Percentiles rank a stretch among this genome's conserved stretches.
phyloP scores from a whole-genome alignment of 1,140 invertebrate species.

The Lanistes nyassanus region DNA sequence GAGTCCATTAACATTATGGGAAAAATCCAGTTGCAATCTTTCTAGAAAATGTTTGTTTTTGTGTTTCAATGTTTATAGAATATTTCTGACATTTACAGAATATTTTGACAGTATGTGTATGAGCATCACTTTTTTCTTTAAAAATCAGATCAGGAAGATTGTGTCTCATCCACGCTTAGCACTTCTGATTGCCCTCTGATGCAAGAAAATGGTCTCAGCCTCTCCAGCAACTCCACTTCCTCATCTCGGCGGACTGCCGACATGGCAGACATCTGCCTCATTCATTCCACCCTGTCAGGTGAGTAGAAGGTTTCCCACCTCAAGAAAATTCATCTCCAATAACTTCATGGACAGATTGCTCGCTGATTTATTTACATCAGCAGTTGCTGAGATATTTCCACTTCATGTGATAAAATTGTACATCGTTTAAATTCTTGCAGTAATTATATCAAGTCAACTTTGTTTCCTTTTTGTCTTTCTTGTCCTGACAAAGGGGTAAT shows the following conservation, averaged over 20 bases:
- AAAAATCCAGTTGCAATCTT: too few species aligned
- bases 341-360: not conserved
- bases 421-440: not conserved
- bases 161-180: too few species aligned
- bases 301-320: not conserved
- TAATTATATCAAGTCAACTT: not conserved
- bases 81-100: too few species aligned
- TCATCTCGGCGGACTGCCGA: not conserved
- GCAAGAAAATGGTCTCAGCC: too few species aligned
- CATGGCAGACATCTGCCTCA: not conserved
- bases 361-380: too few species aligned
- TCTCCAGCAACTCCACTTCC: not conserved
- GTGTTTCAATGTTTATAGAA: too few species aligned
- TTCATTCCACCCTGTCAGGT: slow-evolving; percentile 8
- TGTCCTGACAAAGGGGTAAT: not conserved
- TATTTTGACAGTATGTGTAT: too few species aligned
- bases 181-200: too few species aligned
- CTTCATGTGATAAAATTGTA: not conserved
- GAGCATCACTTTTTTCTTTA: too few species aligned
- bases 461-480: not conserved
- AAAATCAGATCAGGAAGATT: too few species aligned
- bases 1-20: not conserved
- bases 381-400: not conserved
- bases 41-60: too few species aligned
- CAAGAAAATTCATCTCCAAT: not conserved